A percentile compares a stretch with the other conserved stretches of the same genome.
These are phyloP conservation scores for Micrasema longulum DNA, from an alignment of 1,140 invertebrate genomes.

Conservation along the genomic window DNA sequence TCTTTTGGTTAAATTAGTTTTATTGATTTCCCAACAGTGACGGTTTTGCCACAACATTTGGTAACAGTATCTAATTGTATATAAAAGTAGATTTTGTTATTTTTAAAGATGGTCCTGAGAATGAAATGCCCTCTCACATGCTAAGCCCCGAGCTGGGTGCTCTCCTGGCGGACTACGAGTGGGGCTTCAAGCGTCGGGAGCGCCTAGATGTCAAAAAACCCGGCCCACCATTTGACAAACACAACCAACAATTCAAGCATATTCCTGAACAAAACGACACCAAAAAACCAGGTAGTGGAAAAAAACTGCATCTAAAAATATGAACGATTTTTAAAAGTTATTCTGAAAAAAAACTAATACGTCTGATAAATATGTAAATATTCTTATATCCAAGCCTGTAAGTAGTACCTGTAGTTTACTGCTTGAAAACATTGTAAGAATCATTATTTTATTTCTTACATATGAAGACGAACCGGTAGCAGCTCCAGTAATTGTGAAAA, in stretches of 20 bases:
- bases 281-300: not conserved
- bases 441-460: not conserved
- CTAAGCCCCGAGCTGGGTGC: slow-evolving; percentile 60
- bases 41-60: not conserved
- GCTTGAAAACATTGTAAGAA: no score
- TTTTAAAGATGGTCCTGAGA: slow-evolving; percentile 37
- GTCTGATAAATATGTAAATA: no score
- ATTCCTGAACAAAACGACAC: slow-evolving; percentile 45
- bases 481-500: slow-evolving; percentile 60
- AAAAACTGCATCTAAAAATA: no score
- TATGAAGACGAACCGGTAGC: not conserved
- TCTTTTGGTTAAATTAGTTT: not conserved
- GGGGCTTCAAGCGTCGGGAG: slow-evolving; percentile 86
- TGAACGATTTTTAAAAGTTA: no score
- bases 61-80: no score
- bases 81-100: no score
- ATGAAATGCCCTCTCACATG: slow-evolving; percentile 21
- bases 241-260: slow-evolving; percentile 58
- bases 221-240: slow-evolving; percentile 78
- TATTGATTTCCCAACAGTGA: not conserved
- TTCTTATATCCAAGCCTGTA: no score
- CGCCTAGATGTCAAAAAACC: slow-evolving; percentile 93
- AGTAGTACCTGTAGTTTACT: no score
- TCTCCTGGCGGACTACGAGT: slow-evolving; percentile 67
- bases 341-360: no score